These are phyloP conservation scores for Chelonia mydas DNA, from an alignment of 2,797 vertebrate genomes.

Conservation along the genomic window DNA sequence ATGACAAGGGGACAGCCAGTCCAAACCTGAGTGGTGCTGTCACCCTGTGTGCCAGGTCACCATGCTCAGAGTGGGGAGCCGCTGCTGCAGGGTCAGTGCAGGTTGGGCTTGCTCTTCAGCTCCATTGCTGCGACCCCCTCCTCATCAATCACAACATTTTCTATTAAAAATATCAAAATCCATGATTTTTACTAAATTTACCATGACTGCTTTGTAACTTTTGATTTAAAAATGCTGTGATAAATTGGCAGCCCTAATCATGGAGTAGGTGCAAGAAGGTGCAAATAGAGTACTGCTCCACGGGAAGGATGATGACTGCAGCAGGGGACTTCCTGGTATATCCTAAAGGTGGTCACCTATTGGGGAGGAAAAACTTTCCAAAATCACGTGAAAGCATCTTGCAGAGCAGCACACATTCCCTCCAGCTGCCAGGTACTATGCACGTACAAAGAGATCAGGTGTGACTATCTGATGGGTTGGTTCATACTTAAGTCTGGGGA, in stretches of 20 bases:
- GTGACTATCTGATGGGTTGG: neutral
- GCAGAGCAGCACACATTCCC: neutral
- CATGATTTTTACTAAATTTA: neutral
- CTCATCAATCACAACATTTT: neutral
- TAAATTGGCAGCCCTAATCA: neutral
- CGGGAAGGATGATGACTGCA: accelerated
- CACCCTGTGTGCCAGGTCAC: neutral
- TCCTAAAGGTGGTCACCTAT: neutral
- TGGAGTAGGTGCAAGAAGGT: neutral
- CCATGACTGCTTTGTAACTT: neutral
- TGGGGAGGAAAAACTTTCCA: neutral
- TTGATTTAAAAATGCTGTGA: neutral
- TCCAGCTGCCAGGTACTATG: accelerated
- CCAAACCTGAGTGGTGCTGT: too few relatives aligned
- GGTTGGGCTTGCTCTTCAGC: neutral
- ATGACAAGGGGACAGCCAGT: neutral
- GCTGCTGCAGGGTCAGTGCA: neutral
- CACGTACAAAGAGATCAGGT: neutral
- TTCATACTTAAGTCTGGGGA: accelerated
- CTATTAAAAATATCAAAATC: neutral
- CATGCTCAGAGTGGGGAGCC: neutral
- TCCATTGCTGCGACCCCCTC: neutral
- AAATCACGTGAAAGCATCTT: accelerated
- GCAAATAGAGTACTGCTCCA: neutral
- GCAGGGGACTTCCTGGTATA: accelerated